Base-by-base conservation (phyloP, 2,888 invertebrate species). In the Sarcophaga carnaria region DNA sequence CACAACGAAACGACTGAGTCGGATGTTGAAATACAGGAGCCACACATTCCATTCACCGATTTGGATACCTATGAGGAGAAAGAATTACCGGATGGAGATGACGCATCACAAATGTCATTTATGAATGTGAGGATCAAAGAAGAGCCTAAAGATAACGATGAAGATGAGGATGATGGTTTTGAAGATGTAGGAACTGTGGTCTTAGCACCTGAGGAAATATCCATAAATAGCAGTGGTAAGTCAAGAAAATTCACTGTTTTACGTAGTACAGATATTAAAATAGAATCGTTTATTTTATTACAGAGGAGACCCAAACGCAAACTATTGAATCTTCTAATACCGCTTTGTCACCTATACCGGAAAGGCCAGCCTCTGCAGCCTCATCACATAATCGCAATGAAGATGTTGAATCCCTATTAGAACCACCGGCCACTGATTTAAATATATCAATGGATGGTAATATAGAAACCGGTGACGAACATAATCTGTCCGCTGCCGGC, bases 381-480 rank as follows among this genome's bases (percentile, higher is more conserved):
- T 91, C 92, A 17, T 89, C 91, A 10, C 88, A 89, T 2, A 86
- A 88, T 69, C n/a, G 87, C 80, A 83, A 90, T 87, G 85, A 83
- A 77, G 79, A 83, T 20, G 72, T 81, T 62, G 75, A 77, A 12
- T 80, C 83, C 10, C 45, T 79, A 59, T 47, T 83, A 69, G 80
- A 83, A 60, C 59, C 83, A 0, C 66, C 95, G 71, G 60, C 79
- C 14, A 89, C 88, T 47, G 90, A 90, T 85, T 83, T 87, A 66
- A 89, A 88, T 74, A 87, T 88, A 27, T 95, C 96, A 0, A 96
- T 97, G 88, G 97, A 97, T 92, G 97, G 97, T 62, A 97, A 97
- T 92, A 94, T 96, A 11, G 96, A 97, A 90, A 93, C 95, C 14
- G 95, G 95, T 64, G 94, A 95, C 79, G 94, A 95, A 2, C 93